Conservation (phyloP, 1,140 invertebrate species). For the Augochlora pura region DNA sequence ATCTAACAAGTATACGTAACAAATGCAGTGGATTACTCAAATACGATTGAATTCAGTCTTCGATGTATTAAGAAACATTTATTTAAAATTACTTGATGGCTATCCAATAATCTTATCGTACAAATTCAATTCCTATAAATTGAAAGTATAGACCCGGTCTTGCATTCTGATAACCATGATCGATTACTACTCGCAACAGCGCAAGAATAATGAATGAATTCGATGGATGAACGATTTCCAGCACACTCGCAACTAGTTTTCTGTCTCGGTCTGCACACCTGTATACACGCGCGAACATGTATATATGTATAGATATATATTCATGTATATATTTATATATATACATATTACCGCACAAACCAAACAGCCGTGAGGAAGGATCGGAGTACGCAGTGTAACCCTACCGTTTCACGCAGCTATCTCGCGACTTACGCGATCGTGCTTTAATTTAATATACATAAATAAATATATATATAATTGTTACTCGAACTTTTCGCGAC, state of each 20-base stretch:
- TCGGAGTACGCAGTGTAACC: constrained; percentile 27
- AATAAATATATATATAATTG: too few species aligned
- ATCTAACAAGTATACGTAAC: too few species aligned
- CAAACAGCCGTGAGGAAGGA: constrained; percentile 23
- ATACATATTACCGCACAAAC: constrained; percentile 41
- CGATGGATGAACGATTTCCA: neutral
- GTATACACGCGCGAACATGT: neutral
- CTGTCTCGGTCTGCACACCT: neutral
- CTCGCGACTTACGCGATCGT: neutral
- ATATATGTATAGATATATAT: constrained; percentile 31
- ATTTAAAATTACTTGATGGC: too few species aligned
- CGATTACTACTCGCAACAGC: too few species aligned
- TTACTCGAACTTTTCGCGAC: neutral
- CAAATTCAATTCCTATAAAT: too few species aligned
- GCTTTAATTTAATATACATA: too few species aligned
- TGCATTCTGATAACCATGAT: too few species aligned
- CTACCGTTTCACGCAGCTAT: constrained; percentile 3
- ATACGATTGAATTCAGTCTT: too few species aligned
- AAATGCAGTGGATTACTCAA: too few species aligned
- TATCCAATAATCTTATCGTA: too few species aligned
- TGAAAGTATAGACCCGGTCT: too few species aligned
- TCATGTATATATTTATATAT: constrained; percentile 31
- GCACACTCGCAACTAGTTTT: neutral
- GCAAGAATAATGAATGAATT: neutral
- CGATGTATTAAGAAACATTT: too few species aligned